Evolutionary conservation across 2,888 invertebrate species (phyloP).

Genomic region (Spilarctia lutea): DNA sequence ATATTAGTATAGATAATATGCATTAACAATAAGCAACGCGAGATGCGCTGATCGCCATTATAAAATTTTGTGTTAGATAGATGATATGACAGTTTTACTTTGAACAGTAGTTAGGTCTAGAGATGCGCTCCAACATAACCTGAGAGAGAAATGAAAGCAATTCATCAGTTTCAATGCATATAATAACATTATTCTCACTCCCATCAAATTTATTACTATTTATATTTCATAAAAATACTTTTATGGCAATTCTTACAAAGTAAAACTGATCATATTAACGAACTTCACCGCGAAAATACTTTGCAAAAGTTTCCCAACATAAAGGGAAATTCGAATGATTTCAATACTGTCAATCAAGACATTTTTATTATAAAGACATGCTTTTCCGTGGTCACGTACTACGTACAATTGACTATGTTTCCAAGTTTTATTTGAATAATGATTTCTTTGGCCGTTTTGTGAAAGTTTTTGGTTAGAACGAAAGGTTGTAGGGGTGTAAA

Average conservation of each 20-base stretch:
- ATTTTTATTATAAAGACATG: conserved; percentile 32
- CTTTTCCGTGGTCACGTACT: conserved; percentile 49
- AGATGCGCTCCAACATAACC: too few relatives aligned
- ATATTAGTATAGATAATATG: too few relatives aligned
- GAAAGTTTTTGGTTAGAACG: conserved; percentile 33
- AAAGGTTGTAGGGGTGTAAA: neutral
- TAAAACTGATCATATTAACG: conserved; percentile 3
- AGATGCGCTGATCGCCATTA: too few relatives aligned
- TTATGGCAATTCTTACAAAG: neutral
- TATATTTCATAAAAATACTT: neutral
- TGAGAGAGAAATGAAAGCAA: too few relatives aligned
- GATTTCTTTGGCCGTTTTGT: conserved; percentile 41
- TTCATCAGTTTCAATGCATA: too few relatives aligned
- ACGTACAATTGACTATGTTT: conserved; percentile 52
- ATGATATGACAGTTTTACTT: too few relatives aligned
- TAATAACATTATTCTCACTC: neutral
- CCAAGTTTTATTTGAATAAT: conserved; percentile 60
- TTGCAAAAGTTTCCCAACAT: conserved; percentile 3
- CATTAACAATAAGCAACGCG: too few relatives aligned
- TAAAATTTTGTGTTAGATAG: too few relatives aligned
- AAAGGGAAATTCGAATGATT: conserved; percentile 33
- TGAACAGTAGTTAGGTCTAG: too few relatives aligned
- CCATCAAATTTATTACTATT: neutral
- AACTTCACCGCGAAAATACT: conserved; percentile 10
- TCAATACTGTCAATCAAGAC: conserved; percentile 57